Evolutionary conservation across 2,113 vertebrate genomes (phyloP).

Genomic region (Pseudopodoces humilis): DNA sequence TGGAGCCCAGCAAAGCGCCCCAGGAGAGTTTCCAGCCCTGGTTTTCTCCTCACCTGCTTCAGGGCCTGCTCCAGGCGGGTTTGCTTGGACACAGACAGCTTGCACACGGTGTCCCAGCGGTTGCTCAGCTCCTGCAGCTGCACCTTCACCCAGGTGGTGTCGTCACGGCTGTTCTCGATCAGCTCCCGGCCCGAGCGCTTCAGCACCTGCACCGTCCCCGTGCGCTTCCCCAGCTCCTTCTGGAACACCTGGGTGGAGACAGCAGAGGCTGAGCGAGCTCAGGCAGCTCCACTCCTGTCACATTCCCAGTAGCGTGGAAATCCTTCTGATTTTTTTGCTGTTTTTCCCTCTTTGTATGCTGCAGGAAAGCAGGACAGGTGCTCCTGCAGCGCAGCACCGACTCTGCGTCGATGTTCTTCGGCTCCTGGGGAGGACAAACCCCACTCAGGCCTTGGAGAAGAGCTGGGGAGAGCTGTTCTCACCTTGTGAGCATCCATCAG

Average conservation of each 20-base stretch:
- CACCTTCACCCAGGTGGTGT: constrained; percentile 97
- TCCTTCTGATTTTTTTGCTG: accelerated
- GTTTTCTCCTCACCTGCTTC: constrained; percentile 84
- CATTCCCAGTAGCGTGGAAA: accelerated
- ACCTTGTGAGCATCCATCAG: constrained; percentile 99
- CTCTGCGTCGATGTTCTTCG: background rate
- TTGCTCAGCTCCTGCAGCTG: constrained; percentile 96
- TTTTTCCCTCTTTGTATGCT: accelerated
- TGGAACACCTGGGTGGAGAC: constrained; percentile 86
- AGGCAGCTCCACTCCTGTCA: background rate
- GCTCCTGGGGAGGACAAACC: background rate
- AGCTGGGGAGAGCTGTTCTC: background rate
- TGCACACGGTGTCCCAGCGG: constrained; percentile 96
- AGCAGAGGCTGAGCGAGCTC: background rate
- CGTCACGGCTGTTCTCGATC: constrained; percentile 91
- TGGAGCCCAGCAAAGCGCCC: background rate
- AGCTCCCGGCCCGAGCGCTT: constrained; percentile 94
- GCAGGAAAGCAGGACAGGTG: background rate
- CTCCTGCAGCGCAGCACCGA: background rate
- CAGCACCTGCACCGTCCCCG: constrained; percentile 89
- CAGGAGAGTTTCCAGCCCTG: accelerated
- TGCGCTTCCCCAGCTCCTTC: constrained; percentile 96
- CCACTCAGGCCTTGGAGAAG: accelerated
- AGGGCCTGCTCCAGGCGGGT: constrained; percentile 91
- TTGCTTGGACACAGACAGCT: constrained; percentile 93